Evolutionary conservation across 2,113 vertebrate species (phyloP).

Genomic region (Protobothrops flavoviridis): DNA sequence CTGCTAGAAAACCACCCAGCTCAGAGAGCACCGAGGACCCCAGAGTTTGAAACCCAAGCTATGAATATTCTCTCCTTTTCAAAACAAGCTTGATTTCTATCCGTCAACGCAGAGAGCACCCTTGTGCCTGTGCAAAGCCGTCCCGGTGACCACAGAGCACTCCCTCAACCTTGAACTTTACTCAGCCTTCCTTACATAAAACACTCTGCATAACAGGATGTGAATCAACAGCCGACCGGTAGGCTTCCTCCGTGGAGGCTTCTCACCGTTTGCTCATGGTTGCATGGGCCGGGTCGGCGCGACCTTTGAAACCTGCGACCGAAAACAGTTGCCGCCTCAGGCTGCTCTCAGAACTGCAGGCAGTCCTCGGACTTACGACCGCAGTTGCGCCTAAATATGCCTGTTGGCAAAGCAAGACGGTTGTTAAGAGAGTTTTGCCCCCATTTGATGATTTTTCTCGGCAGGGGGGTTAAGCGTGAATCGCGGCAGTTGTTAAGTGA

Average conservation of each 20-base stretch:
- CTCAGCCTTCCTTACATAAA: not conserved
- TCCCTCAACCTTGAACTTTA: not conserved
- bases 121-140: not conserved
- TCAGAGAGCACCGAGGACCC: not conserved
- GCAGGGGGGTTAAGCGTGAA: too few species aligned
- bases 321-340: not conserved
- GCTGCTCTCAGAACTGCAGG: not conserved
- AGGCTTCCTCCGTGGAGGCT: not conserved
- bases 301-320: not conserved
- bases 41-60: too few species aligned
- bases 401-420: too few species aligned
- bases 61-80: too few species aligned
- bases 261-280: not conserved
- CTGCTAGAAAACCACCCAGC: too few species aligned
- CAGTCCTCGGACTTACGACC: too few species aligned
- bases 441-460: too few species aligned
- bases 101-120: not conserved
- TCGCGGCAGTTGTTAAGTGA: too few species aligned
- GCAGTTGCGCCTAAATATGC: too few species aligned
- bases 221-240: not conserved
- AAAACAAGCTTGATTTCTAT: not conserved
- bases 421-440: too few species aligned
- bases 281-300: not conserved
- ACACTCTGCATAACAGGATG: not conserved
- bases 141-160: fast-evolving